Base-by-base conservation (phyloP, 2,797 vertebrate species). In the Thamnophis elegans region DNA sequence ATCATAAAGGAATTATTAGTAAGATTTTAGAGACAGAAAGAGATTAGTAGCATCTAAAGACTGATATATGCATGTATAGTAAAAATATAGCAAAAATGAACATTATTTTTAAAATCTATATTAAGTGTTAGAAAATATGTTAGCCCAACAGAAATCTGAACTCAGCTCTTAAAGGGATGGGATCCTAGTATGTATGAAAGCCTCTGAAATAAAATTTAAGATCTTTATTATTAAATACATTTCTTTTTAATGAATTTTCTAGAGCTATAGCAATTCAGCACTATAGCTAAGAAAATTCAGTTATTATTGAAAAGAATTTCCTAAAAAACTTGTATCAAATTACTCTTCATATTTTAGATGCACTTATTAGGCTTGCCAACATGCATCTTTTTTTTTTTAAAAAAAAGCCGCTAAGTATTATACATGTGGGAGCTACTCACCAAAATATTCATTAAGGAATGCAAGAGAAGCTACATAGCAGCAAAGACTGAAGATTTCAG, bases 361-460 rank as follows among this genome's bases (percentile, higher is more conserved):
- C 54, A 2, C 20, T 47, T 54, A 87, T 58, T 26, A 55, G 47
- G 42, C 54, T 60, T 59, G 11, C 68, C 53, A 60, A 42, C 7
- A 90, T 65, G 36, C 2, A 18, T 51, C 28, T 42, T 20, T 47
- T 78, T 47, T 16, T 42, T 82, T 32, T 47, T 51, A 51, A 25
- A 85, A 53, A 90, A 47, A 88, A 25, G n/a, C 55, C 90, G 56
- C 55, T 62, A 42, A 5, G 22, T 18, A 55, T 88, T 55, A 93
- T 55, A 11, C 4, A 55, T 18, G 16, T 62, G 32, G 88, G 22
- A 18, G 9, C 68, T 91, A 97, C 98, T 98, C 97, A 99, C 99
- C 99, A 89, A 99, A 99, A 96, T 99, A 99, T 93, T 99, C 99
- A 92, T 99, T 99, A 93, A 99, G 98, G 97, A 99, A 99, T 95